Evolutionary conservation across 2,113 vertebrate species (phyloP).

Genomic region (Alces alces): DNA sequence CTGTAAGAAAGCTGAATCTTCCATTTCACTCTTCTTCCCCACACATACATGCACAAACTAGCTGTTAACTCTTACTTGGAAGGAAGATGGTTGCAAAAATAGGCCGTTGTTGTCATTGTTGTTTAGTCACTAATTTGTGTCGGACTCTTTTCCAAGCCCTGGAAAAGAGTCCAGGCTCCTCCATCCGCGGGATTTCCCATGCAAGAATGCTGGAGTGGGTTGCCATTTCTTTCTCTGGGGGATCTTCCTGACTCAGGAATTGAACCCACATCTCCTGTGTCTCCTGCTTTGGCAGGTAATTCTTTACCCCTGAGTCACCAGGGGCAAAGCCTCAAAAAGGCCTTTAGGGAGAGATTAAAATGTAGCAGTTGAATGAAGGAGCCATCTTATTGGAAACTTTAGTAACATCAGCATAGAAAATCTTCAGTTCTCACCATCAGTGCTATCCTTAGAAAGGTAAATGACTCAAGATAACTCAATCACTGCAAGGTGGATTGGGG

Average conservation of each 20-base stretch:
- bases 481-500: neutral
- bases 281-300: neutral
- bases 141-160: neutral
- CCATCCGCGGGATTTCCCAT: accelerated
- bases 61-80: neutral
- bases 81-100: neutral
- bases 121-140: neutral
- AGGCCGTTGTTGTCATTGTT: neutral
- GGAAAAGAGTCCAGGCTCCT: neutral
- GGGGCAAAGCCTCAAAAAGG: neutral
- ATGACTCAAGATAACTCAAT: neutral
- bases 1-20: neutral
- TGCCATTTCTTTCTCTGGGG: neutral
- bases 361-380: neutral
- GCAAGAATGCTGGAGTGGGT: neutral
- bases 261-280: neutral
- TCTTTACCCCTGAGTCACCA: neutral
- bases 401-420: neutral
- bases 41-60: neutral
- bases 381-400: neutral
- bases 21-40: neutral
- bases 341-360: neutral
- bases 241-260: neutral
- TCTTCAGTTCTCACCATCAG: neutral
- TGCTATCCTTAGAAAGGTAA: neutral